phyloP scores from a whole-genome alignment of 2,888 invertebrate genomes.

The Drosophila flavopinicola region DNA sequence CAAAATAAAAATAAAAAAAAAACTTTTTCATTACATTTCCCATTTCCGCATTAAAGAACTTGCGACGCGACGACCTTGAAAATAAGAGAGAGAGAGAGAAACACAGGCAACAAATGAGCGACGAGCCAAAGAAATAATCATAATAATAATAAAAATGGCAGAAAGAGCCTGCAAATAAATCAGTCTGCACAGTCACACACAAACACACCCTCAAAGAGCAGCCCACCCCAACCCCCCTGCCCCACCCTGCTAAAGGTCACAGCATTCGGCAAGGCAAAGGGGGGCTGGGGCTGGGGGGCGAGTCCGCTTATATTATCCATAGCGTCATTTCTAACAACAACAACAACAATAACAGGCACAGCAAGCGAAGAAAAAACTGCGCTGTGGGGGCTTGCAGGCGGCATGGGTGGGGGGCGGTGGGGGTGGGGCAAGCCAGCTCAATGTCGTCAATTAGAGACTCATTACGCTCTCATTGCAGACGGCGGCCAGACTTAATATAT shows the following conservation, averaged over 20 bases:
- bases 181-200: conserved; percentile 65
- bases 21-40: conserved; percentile 75
- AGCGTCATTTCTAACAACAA: conserved; percentile 73
- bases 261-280: conserved; percentile 8
- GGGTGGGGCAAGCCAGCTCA: conserved; percentile 47
- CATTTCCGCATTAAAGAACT: conserved; percentile 72
- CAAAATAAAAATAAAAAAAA: conserved; percentile 33
- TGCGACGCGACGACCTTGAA: conserved; percentile 71
- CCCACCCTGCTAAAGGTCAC: conserved; percentile 40
- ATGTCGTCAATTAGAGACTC: conserved; percentile 83
- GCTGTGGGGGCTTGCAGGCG: neutral
- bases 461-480: conserved; percentile 83
- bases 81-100: conserved; percentile 26
- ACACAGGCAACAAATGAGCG: conserved; percentile 36
- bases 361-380: conserved; percentile 25
- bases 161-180: conserved; percentile 74
- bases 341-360: conserved; percentile 23
- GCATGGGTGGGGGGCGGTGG: neutral
- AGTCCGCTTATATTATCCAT: conserved; percentile 59
- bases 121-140: conserved; percentile 71
- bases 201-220: neutral
- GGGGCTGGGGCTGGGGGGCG: neutral
- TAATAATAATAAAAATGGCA: conserved; percentile 77
- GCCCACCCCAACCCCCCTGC: neutral
- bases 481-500: conserved; percentile 75